These are phyloP conservation scores for Manis javanica DNA, from an alignment of 2,797 vertebrate genomes.

Conservation along the genomic window DNA sequence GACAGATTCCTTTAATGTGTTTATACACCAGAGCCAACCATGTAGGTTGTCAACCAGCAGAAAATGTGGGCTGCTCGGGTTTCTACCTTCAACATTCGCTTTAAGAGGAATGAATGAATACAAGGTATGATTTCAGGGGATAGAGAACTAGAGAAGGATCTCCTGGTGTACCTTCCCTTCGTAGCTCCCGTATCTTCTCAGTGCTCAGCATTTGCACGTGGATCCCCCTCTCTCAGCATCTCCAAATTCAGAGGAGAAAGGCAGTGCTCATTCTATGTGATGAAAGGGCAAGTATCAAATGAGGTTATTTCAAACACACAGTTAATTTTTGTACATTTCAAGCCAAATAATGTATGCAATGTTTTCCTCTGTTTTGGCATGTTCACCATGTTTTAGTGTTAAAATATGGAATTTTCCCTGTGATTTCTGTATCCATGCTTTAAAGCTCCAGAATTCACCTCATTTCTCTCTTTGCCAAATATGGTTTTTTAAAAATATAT, in stretches of 20 bases:
- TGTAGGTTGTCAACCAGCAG: neutral
- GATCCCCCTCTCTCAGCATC: neutral
- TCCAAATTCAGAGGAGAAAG: neutral
- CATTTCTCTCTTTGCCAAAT: constrained; percentile 45
- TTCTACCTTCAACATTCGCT: neutral
- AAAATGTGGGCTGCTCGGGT: neutral
- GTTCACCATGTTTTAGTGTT: neutral
- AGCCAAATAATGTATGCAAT: neutral
- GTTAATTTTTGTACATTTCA: constrained; percentile 11
- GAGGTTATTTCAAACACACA: neutral
- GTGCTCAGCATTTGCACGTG: neutral
- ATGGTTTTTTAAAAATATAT: constrained; percentile 65
- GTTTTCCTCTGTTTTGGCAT: neutral
- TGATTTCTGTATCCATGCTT: neutral
- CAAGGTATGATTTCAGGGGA: neutral
- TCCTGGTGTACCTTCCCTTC: neutral
- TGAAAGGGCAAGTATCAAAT: neutral
- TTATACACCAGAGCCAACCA: neutral
- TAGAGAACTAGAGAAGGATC: neutral
- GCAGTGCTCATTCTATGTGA: neutral
- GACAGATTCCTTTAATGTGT: neutral
- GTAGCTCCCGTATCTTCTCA: neutral
- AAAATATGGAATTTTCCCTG: neutral
- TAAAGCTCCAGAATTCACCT: constrained; percentile 10
- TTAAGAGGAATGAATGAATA: neutral